phyloP scores from a whole-genome alignment of 2,113 vertebrate genomes.

The Cettia cetti region DNA sequence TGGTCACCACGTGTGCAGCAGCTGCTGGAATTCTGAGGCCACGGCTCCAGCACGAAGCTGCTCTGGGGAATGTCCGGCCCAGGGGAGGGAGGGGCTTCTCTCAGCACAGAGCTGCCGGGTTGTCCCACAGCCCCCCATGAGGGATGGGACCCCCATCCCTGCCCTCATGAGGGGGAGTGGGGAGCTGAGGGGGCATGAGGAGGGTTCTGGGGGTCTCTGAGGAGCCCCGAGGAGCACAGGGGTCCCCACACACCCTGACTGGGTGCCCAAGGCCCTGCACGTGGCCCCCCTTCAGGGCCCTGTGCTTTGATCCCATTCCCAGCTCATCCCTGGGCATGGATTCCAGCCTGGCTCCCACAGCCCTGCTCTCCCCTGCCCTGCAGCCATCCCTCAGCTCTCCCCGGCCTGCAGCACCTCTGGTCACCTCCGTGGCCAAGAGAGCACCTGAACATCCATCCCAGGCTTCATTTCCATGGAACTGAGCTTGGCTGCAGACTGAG shows the following conservation, averaged over 20 bases:
- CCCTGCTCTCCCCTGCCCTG: not conserved
- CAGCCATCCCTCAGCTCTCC: not conserved
- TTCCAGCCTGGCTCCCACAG: fast-evolving
- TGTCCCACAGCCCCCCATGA: not conserved
- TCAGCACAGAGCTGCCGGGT: not conserved
- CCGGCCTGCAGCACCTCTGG: not conserved
- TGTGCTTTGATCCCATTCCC: not conserved
- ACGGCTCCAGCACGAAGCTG: not conserved
- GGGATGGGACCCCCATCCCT: no score
- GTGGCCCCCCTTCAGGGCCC: no score
- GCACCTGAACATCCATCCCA: not conserved
- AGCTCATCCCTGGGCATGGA: not conserved
- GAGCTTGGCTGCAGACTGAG: not conserved
- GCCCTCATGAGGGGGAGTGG: not conserved
- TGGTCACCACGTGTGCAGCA: not conserved
- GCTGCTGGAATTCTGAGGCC: not conserved
- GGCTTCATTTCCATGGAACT: not conserved
- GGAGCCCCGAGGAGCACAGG: fast-evolving
- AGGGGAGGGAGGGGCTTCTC: not conserved
- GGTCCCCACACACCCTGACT: fast-evolving
- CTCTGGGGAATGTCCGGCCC: not conserved
- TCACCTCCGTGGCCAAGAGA: not conserved
- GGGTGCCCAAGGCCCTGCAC: not conserved
- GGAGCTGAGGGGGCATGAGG: not conserved
- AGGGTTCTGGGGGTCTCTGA: not conserved